A percentile compares a stretch with the other conserved stretches of the same genome.
These are phyloP conservation scores for Panopea generosa DNA, from an alignment of 2,888 invertebrate genomes.

Conservation along the genomic window DNA sequence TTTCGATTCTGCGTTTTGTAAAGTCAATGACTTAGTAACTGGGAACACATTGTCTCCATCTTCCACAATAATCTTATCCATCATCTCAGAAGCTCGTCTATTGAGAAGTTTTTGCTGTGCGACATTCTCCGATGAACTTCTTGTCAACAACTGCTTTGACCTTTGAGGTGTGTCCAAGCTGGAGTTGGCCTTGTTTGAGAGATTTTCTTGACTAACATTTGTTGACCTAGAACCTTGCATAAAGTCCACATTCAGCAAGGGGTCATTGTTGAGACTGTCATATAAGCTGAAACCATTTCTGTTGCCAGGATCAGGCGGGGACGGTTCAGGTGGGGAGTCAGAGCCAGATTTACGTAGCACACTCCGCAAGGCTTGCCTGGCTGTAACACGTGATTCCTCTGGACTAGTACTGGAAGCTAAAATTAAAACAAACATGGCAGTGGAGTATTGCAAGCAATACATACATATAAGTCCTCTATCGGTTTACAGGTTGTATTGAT, in stretches of 20 bases:
- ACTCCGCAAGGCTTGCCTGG: constrained; percentile 71
- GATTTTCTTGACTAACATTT: constrained; percentile 18
- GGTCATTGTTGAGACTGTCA: constrained; percentile 70
- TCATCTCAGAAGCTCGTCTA: constrained; percentile 39
- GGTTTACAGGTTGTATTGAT: neutral
- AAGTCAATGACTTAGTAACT: constrained; percentile 33
- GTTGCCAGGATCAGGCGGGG: constrained; percentile 15
- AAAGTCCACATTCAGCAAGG: constrained; percentile 71
- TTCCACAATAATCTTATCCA: constrained; percentile 53
- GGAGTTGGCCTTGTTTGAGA: constrained; percentile 1
- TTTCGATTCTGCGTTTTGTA: constrained; percentile 13
- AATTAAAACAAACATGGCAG: constrained; percentile 10
- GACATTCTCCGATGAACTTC: constrained; percentile 59
- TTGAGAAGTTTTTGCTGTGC: constrained; percentile 17
- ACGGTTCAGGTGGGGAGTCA: constrained; percentile 52
- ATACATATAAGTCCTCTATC: neutral
- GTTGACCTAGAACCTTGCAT: constrained; percentile 42
- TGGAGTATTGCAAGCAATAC: neutral
- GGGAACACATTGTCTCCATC: constrained; percentile 45
- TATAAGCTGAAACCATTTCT: constrained; percentile 65
- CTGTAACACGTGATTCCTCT: constrained; percentile 67
- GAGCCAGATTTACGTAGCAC: constrained; percentile 76
- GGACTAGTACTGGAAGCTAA: constrained; percentile 74
- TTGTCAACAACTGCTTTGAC: constrained; percentile 35
- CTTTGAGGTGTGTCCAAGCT: no score